Percentiles rank a stretch among this genome's conserved stretches.
These are phyloP conservation scores for Smithornis capensis DNA, from an alignment of 2,113 vertebrate genomes.

Conservation along the genomic window DNA sequence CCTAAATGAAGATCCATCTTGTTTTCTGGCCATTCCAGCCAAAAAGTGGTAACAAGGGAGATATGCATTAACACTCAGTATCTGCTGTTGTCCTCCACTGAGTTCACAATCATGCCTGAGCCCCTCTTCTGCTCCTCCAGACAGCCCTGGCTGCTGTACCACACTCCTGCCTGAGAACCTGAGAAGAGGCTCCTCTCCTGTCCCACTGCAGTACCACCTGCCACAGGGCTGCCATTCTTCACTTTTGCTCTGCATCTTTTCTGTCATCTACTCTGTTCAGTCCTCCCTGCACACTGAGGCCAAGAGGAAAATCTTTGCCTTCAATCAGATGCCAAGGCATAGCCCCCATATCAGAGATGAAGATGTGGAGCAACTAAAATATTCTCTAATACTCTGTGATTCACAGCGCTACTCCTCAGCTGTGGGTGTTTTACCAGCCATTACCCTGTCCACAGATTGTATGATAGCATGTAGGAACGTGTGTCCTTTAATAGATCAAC, in stretches of 20 bases:
- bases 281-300: neutral
- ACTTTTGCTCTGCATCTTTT: neutral
- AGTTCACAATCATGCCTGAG: accelerated
- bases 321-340: neutral
- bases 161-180: neutral
- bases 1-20: neutral
- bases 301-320: neutral
- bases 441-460: neutral
- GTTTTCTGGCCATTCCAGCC: neutral
- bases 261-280: neutral
- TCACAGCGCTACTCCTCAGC: neutral
- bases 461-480: neutral
- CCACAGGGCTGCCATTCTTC: neutral
- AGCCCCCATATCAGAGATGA: neutral
- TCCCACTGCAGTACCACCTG: too few relatives aligned
- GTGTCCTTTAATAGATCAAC: neutral
- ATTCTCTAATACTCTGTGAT: neutral
- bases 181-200: neutral
- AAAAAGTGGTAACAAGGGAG: neutral
- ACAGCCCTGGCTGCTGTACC: neutral
- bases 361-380: neutral
- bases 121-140: neutral
- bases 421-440: neutral
- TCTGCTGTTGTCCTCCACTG: neutral
- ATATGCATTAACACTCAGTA: accelerated